Conservation (phyloP, 2,888 invertebrate genomes). For the Chironomus riparius region DNA sequence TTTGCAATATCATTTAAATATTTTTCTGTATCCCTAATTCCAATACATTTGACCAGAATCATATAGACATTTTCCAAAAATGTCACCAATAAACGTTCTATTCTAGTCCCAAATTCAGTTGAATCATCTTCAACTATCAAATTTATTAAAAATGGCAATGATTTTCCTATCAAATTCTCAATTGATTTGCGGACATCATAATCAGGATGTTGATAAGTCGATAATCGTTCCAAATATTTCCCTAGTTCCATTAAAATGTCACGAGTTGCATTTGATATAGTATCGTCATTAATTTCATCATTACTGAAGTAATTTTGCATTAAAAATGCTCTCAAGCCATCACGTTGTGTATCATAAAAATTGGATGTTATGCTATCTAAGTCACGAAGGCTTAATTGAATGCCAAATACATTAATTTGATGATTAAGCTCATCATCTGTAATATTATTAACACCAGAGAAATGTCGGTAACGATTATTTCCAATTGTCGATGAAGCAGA, state of each 20-base stretch:
- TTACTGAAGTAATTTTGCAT: constrained; percentile 32
- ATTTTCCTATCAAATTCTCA: constrained; percentile 36
- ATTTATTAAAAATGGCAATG: constrained; percentile 35
- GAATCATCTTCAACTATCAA: constrained; percentile 33
- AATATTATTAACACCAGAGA: constrained; percentile 31
- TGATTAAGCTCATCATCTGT: constrained; percentile 28
- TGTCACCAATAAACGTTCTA: constrained; percentile 35
- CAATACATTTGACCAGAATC: constrained; percentile 37
- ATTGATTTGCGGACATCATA: constrained; percentile 39
- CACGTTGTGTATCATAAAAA: constrained; percentile 34
- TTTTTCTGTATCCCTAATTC: constrained; percentile 13
- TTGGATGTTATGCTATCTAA: constrained; percentile 29
- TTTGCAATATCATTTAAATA: constrained; percentile 22
- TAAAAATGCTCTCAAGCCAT: constrained; percentile 34
- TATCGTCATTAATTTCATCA: constrained; percentile 16
- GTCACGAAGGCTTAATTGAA: constrained; percentile 30
- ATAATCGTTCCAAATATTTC: neutral
- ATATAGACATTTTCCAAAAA: constrained; percentile 37
- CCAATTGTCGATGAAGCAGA: constrained; percentile 27
- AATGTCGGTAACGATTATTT: constrained; percentile 3
- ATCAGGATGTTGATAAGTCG: constrained; percentile 13
- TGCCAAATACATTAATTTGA: constrained; percentile 30
- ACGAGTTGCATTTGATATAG: constrained; percentile 6
- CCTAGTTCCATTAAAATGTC: neutral
- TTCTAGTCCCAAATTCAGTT: constrained; percentile 35